A percentile compares a stretch with the other conserved stretches of the same genome.
Conservation (phyloP, 2,797 vertebrate species). For the Megaceryle alcyon region DNA sequence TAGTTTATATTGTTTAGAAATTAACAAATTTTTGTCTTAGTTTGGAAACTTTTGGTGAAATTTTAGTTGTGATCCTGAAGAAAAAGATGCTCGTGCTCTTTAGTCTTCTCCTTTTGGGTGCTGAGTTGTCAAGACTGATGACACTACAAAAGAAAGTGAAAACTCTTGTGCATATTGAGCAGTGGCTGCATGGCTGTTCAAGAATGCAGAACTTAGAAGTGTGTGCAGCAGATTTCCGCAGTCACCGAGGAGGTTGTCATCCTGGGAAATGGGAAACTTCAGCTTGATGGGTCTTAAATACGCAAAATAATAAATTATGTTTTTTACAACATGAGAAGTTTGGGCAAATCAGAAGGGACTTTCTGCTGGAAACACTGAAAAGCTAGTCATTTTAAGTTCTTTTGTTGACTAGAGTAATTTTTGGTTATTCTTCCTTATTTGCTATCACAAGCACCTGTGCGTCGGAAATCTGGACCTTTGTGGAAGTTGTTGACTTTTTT, state of each 20-base stretch:
- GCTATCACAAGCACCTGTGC: accelerated
- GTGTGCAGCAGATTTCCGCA: neutral
- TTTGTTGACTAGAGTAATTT: neutral
- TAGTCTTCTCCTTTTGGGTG: neutral
- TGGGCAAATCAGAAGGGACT: neutral
- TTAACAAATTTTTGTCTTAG: neutral
- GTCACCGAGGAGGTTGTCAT: neutral
- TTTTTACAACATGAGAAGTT: accelerated
- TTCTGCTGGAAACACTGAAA: neutral
- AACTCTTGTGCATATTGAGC: neutral
- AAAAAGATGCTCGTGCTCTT: neutral
- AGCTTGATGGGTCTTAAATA: neutral
- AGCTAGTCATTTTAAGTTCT: neutral
- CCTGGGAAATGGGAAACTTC: neutral
- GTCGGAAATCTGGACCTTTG: neutral
- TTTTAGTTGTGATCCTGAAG: accelerated
- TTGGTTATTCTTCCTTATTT: neutral
- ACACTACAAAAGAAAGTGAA: neutral
- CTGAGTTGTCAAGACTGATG: neutral
- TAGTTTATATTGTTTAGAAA: neutral
- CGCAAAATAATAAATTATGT: neutral
- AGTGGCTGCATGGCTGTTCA: neutral
- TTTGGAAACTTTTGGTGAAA: neutral
- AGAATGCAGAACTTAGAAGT: neutral
- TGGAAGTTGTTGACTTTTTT: neutral